Evolutionary conservation across 2,113 vertebrate species (phyloP), one percentile per base, ranked within the genome.

Genomic region (Atherinomorus stipes): DNA sequence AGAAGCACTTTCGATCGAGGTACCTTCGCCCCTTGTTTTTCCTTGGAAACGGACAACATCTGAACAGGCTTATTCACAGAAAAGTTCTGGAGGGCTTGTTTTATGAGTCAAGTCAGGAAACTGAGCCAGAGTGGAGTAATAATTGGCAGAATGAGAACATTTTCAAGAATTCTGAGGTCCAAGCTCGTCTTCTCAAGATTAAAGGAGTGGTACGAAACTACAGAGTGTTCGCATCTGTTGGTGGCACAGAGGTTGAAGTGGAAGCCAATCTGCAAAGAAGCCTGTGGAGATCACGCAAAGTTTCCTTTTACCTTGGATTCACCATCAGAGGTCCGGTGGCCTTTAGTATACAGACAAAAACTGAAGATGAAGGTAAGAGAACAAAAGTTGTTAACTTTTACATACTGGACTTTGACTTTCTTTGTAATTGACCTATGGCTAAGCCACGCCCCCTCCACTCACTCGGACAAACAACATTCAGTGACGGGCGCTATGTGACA

Each of bases 301-400:
- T 85, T 47, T 38, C 51, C 38, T 85, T 85, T 22, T 69, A 72
- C 47, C 71, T 82, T 40, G 83, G 83, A 54, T 65, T 82, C 10
- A 85, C 40, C 13, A 82, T 85, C 71, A 76, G 28, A 62, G 83
- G 83, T 45, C 75, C 75, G 22, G 66, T 75, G 1, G 83, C 83
- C 49, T 85, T 78, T 56, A 34, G 0, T 44, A 76, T 85, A 57
- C 34, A 76, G 56, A 50, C 3, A 0, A 63, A 47, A 65, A 22
- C n/a, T 42, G 0, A 57, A 54, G 7, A 22, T n/a, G 23, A n/a
- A 0, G 70, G 64, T 64, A 42, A 42, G 40, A 42, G 4, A 16
- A 15, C 3, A 42, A 1, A 13, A 40, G 7, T 40, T 40, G 9
- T 40, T 31, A 31, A 31, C 28, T 31, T 31, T 31, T 31, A 4